Conservation (phyloP, 1,140 invertebrate species). For the Drosophila suzukii region DNA sequence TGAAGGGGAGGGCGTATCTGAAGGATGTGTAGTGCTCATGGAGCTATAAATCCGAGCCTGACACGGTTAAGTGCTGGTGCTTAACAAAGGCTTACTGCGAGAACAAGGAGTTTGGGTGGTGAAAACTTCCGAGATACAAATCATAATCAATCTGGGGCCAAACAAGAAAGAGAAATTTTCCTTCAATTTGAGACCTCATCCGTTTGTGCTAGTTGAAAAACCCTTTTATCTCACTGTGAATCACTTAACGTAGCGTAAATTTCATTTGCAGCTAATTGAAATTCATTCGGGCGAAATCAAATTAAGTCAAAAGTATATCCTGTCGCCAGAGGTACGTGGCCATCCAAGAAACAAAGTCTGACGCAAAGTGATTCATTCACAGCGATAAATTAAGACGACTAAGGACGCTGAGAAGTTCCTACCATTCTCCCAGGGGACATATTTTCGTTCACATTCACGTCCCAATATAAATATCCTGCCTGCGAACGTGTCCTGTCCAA, state of each 20-base stretch:
- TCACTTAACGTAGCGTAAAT: constrained; percentile 66
- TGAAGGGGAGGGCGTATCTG: constrained; percentile 12
- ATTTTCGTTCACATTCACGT: constrained; percentile 47
- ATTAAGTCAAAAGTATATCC: constrained; percentile 80
- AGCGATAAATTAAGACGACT: constrained; percentile 78
- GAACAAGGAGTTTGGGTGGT: not conserved
- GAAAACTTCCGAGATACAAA: constrained; percentile 14
- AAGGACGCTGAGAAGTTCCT: constrained; percentile 45
- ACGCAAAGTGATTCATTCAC: constrained; percentile 77
- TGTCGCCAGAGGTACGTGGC: constrained; percentile 62
- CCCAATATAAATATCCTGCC: constrained; percentile 57
- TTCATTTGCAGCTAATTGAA: constrained; percentile 79
- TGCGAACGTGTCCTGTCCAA: constrained; percentile 58
- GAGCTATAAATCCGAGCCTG: constrained; percentile 46
- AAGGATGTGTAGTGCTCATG: constrained; percentile 32
- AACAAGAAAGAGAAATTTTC: constrained; percentile 21
- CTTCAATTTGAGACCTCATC: constrained; percentile 19
- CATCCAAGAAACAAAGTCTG: constrained; percentile 48
- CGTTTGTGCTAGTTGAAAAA: constrained; percentile 12
- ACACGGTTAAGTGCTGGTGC: constrained; percentile 56
- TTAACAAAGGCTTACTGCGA: constrained; percentile 41
- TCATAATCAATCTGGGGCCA: constrained; percentile 33
- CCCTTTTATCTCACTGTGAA: constrained; percentile 51
- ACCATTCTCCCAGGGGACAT: constrained; percentile 43
- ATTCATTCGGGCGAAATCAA: constrained; percentile 80